Percentiles rank a stretch among this genome's conserved stretches.
Evolutionary conservation across 2,113 vertebrate species (phyloP).

Genomic region (Syngnathus floridae): DNA sequence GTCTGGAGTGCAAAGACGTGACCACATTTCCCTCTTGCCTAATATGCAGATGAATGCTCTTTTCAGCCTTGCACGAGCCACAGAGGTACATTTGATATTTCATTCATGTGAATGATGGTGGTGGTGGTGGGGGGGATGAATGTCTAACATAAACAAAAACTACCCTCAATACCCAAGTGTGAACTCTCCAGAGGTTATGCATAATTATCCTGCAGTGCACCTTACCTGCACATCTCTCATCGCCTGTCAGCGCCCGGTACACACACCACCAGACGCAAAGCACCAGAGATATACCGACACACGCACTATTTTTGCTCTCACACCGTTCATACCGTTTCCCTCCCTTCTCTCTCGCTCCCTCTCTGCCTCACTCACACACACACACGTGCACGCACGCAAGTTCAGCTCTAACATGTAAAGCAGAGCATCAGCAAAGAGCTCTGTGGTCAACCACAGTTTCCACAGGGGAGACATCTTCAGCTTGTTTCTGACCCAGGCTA

Average conservation of each 20-base stretch:
- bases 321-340: neutral
- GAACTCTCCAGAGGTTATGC: constrained; percentile 62
- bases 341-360: constrained; percentile 7
- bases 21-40: constrained; percentile 62
- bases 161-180: constrained; percentile 62
- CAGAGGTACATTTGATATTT: constrained; percentile 70
- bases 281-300: constrained; percentile 10
- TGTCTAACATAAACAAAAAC: constrained; percentile 61
- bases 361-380: constrained; percentile 17
- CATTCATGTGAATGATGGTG: constrained; percentile 62
- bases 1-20: constrained; percentile 59
- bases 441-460: constrained; percentile 44
- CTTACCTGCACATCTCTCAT: constrained; percentile 60
- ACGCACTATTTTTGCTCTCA: neutral
- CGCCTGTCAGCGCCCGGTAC: constrained; percentile 49
- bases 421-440: constrained; percentile 61
- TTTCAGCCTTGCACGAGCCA: constrained; percentile 49
- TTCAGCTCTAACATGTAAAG: constrained; percentile 28
- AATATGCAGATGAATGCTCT: constrained; percentile 69
- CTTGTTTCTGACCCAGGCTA: constrained; percentile 76
- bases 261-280: constrained; percentile 10
- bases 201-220: constrained; percentile 68
- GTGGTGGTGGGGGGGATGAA: constrained; percentile 24
- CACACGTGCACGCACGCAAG: constrained; percentile 12
- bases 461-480: constrained; percentile 77